Conservation (phyloP, 2,797 vertebrate species). For the Liparis tanakae region DNA sequence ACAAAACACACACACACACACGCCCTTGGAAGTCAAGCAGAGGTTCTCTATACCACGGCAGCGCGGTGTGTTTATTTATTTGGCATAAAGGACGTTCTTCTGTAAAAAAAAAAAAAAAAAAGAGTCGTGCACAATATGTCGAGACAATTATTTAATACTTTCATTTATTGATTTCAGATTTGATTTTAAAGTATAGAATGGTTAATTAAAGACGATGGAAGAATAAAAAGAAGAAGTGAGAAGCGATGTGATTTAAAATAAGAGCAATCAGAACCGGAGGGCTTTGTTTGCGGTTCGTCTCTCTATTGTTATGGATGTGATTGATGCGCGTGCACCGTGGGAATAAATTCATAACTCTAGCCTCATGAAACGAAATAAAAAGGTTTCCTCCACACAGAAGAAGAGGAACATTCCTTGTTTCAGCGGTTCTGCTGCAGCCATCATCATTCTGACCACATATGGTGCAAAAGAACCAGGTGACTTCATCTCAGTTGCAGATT, state of each 20-base stretch:
- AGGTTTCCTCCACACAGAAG: background rate
- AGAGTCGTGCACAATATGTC: background rate
- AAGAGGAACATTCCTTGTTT: background rate
- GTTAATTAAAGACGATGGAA: background rate
- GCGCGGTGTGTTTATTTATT: slow-evolving; percentile 33
- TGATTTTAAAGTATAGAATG: background rate
- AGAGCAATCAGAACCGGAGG: background rate
- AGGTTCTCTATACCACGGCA: slow-evolving; percentile 54
- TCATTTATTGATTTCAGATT: background rate
- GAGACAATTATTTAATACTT: background rate
- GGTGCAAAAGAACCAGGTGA: background rate
- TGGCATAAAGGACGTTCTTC: slow-evolving; percentile 6
- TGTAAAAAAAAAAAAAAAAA: too few species aligned
- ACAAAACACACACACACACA: too few species aligned
- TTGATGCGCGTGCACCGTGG: background rate
- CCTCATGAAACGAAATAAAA: background rate
- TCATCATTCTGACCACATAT: background rate
- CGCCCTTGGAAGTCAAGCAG: slow-evolving; percentile 78
- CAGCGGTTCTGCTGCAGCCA: background rate
- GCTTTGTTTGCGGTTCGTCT: too few species aligned
- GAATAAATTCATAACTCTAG: background rate
- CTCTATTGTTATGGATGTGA: background rate
- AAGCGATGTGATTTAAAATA: background rate
- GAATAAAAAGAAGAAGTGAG: too few species aligned
- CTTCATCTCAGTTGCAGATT: too few species aligned